A percentile compares a stretch with the other conserved stretches of the same genome.
Conservation (phyloP, 2,888 invertebrate species). For the Stegana nigrithorax region DNA sequence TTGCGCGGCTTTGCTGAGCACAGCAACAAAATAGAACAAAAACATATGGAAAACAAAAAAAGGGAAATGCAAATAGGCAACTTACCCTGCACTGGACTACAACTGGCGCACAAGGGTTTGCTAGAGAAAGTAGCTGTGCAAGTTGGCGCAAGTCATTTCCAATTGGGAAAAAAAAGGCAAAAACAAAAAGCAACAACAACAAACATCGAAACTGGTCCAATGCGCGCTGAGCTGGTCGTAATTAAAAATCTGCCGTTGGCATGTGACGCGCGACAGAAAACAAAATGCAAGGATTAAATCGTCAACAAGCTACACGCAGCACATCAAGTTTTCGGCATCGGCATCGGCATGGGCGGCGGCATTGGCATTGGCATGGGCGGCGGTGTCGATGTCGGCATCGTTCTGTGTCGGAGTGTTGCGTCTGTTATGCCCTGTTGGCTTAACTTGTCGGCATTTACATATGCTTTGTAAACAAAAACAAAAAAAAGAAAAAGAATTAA, state of each 20-base stretch:
- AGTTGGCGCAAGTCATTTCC: too few relatives aligned
- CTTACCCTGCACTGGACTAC: too few relatives aligned
- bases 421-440: constrained; percentile 1
- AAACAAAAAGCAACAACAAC: too few relatives aligned
- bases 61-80: not conserved
- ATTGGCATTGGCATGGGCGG: too few relatives aligned
- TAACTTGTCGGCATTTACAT: constrained; percentile 8
- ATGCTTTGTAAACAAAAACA: not conserved
- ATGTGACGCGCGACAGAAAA: not conserved
- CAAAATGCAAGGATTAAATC: not conserved
- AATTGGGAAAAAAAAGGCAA: constrained; percentile 11
- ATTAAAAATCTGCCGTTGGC: constrained; percentile 1
- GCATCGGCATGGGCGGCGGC: too few relatives aligned
- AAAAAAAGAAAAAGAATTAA: too few relatives aligned
- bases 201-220: too few relatives aligned
- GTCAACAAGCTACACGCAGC: constrained; percentile 5
- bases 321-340: constrained; percentile 5
- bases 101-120: too few relatives aligned
- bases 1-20: constrained; percentile 15
- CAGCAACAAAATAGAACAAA: constrained; percentile 30
- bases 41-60: constrained; percentile 20
- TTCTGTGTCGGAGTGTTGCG: not conserved
- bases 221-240: too few relatives aligned
- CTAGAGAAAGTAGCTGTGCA: too few relatives aligned
- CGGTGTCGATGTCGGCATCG: not conserved